Evolutionary conservation across 1,140 invertebrate genomes (phyloP), one percentile per base, ranked within the genome.

Genomic region (Lucilia sericata): DNA sequence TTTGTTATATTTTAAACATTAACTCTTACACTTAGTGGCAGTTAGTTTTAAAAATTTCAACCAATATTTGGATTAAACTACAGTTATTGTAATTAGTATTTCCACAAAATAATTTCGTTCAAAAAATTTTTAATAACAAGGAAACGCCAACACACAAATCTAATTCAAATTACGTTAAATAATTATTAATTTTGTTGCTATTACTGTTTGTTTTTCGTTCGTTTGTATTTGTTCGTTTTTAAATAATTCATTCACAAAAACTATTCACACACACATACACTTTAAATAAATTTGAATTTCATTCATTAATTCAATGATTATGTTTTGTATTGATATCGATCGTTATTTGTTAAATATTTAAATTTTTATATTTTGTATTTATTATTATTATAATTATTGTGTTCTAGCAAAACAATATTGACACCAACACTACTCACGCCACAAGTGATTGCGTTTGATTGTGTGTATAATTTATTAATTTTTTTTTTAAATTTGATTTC

Each of bases 231-330:
- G 25, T 75, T 75, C 25, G 25, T 2, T 30, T 30, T 30, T 30
- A 30, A 30, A 30, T 55, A n/a, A n/a, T 76, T 76, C 13, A 42
- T 76, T 76, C 74, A 76, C 13, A 13, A 13, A 75, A 76, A 42
- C 17, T 76, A 42, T 30, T 3, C 25, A 30, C 25, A 30, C 25
- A 30, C 34, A 76, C 42, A 42, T 5, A 42, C 42, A 42, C 42
- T 8, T 42, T 42, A 8, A 42, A 42, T 10, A 42, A 42, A 42
- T 42, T 42, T 42, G 42, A 55, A 55, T 55, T 76, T 14, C 34
- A 76, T 76, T 36, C 30, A 76, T 42, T 42, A 42, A 42, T 76
- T 76, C 74, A 76, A 17, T 76, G 74, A 76, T 76, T 76, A 34
- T 76, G 14, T 17, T 75, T 75, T 75, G 25, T 76, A 42, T 42